phyloP scores from a whole-genome alignment of 2,888 invertebrate species.

The Bellardia pandia region DNA sequence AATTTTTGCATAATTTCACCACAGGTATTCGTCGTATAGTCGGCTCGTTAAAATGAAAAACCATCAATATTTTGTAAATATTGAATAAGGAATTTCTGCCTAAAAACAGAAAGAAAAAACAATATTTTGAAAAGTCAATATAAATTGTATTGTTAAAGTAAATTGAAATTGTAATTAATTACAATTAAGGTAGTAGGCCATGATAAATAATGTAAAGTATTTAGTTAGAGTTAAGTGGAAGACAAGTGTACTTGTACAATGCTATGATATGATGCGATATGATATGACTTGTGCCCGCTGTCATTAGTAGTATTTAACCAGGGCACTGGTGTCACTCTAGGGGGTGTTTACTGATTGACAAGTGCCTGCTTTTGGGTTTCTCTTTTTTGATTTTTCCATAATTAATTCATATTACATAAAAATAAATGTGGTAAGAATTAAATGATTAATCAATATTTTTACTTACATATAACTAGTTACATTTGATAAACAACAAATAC shows the following conservation, averaged over 20 bases:
- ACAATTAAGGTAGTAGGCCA: slow-evolving; percentile 58
- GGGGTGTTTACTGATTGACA: slow-evolving; percentile 53
- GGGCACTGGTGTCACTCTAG: slow-evolving; percentile 51
- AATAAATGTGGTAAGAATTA: too few relatives aligned
- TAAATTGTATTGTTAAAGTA: slow-evolving; percentile 50
- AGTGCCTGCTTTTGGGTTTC: slow-evolving; percentile 19
- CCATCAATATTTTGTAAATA: slow-evolving; percentile 71
- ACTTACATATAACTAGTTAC: too few relatives aligned
- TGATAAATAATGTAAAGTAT: background rate
- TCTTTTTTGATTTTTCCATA: background rate
- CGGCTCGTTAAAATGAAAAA: slow-evolving; percentile 9
- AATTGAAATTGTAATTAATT: slow-evolving; percentile 67
- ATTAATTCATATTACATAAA: background rate
- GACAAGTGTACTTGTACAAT: background rate
- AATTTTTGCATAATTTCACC: slow-evolving; percentile 71
- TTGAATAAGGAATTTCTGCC: slow-evolving; percentile 48
- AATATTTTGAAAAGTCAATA: slow-evolving; percentile 35
- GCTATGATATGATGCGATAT: background rate
- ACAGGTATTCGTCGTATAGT: slow-evolving; percentile 38
- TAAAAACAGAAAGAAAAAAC: slow-evolving; percentile 45
- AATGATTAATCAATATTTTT: too few relatives aligned
- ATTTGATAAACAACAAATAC: too few relatives aligned
- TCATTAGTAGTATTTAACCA: slow-evolving; percentile 56
- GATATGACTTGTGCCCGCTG: slow-evolving; percentile 44
- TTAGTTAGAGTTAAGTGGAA: background rate